Conservation (phyloP, 2,888 invertebrate genomes). For the Drepana falcataria region DNA sequence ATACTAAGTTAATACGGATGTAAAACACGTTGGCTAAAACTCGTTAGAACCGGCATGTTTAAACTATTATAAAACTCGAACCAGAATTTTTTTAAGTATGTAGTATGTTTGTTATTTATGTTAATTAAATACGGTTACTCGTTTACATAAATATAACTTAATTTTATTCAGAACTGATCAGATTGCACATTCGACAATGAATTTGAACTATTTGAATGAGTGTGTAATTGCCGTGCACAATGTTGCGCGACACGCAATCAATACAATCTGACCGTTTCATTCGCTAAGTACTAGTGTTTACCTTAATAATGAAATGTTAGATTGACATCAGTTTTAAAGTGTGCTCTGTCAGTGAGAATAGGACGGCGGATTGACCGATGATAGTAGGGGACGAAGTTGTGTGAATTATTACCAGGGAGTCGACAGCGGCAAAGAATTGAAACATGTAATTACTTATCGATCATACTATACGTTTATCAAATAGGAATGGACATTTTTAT, state of each 20-base stretch:
- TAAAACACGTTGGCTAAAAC: background rate
- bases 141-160: slow-evolving; percentile 40
- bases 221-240: background rate
- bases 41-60: slow-evolving; percentile 1
- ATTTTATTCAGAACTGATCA: slow-evolving; percentile 41
- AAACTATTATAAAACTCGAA: slow-evolving; percentile 7
- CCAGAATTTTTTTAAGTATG: slow-evolving; percentile 28
- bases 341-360: slow-evolving; percentile 38
- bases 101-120: slow-evolving; percentile 32
- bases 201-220: background rate
- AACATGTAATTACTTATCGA: slow-evolving; percentile 25
- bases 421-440: slow-evolving; percentile 48
- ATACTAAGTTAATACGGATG: slow-evolving; percentile 7
- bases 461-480: slow-evolving; percentile 36
- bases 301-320: slow-evolving; percentile 54
- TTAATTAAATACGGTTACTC: slow-evolving; percentile 42
- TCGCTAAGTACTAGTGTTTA: slow-evolving; percentile 47
- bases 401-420: slow-evolving; percentile 44
- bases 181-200: slow-evolving; percentile 22
- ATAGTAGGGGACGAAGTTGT: slow-evolving; percentile 23
- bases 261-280: slow-evolving; percentile 51
- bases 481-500: slow-evolving; percentile 56
- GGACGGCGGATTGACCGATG: slow-evolving; percentile 26
- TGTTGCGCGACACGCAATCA: background rate
- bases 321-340: slow-evolving; percentile 52